Evolutionary conservation across 2,888 invertebrate species (phyloP), one percentile per base, ranked within the genome.

Genomic region (Dryadula phaetusa): DNA sequence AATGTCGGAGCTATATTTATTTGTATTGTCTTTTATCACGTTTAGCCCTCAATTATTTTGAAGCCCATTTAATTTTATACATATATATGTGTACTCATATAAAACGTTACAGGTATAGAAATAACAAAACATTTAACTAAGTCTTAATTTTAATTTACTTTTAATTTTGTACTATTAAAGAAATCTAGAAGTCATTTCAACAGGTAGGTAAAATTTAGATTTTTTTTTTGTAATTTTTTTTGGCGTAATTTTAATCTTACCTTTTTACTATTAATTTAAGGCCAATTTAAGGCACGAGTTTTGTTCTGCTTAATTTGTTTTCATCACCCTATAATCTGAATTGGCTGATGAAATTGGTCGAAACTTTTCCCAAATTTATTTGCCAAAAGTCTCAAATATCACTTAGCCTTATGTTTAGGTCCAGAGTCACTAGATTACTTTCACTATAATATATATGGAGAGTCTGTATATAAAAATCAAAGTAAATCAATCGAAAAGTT

Each of bases 261-360:
- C 86, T 89, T 90, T 90, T 93, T 87, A 88, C 77, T 87, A 84
- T 80, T 85, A 90, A 87, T 93, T 93, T 93, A 93, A 93, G 93
- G 93, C 93, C 93, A 90, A 93, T 93, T 92, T 92, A 93, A 93
- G 93, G 93, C 93, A 93, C 93, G 81, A 86, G 79, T 82, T 83
- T 86, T 88, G 82, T 70, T 83, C 82, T 82, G 74, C 75, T 84
- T 82, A 79, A 74, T 84, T 82, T 82, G 74, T 81, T 86, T 87
- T 85, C 90, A 88, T 82, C 90, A 81, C 72, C 90, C 90, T 84
- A 78, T 73, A 86, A 78, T 87, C 89, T 79, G 87, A 79, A 89
- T 77, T 76, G 88, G 90, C 80, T 67, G 87, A 91, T 87, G 91
- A 90, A 88, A 85, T 90, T 90, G 90, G 89, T 92, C 92, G 84